Evolutionary conservation across 2,888 invertebrate species (phyloP), one percentile per base, ranked within the genome.

Genomic region (Drosophila mettleri): DNA sequence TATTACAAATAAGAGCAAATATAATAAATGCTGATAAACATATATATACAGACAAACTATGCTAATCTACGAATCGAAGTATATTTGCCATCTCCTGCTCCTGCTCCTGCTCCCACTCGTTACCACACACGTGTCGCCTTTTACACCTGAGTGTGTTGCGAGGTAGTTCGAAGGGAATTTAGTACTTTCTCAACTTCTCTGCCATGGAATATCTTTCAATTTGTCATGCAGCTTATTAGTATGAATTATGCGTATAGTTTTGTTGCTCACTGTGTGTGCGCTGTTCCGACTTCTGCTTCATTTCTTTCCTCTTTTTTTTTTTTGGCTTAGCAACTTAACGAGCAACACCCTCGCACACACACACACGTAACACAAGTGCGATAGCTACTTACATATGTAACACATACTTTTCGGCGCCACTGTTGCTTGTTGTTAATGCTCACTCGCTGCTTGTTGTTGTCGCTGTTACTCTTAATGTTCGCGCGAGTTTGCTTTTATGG

Each of bases 401-500:
- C 39, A 61, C 61, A 70, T 76, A 75, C 60, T 65, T 70, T 75
- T 65, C 14, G 59, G n/a, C 31, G 52, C 31, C 64, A 75, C 54
- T 59, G 68, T 63, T 51, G 68, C 48, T 62, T 59, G 80, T 31
- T 65, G 66, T 49, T 57, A 49, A 31, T 59, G 46, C 53, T 18
- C 22, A 3, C 29, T 29, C 16, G 29, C 38, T 49, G 43, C 20
- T 45, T 48, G 48, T 7, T 60, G 60, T 43, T 60, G 51, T n/a
- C 22, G 61, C 48, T 62, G 63, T 63, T 63, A 27, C 77, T 59
- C 31, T 77, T 67, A 77, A 67, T 74, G 78, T 72, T 74, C 55
- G 49, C 72, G 62, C 51, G 64, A 66, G 58, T 63, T 72, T 69
- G 66, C 73, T 83, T 78, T 88, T 88, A 88, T 84, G 88, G 68